Base-by-base conservation (phyloP, 1,140 invertebrate genomes). In the Lasioglossum baleicum region DNA sequence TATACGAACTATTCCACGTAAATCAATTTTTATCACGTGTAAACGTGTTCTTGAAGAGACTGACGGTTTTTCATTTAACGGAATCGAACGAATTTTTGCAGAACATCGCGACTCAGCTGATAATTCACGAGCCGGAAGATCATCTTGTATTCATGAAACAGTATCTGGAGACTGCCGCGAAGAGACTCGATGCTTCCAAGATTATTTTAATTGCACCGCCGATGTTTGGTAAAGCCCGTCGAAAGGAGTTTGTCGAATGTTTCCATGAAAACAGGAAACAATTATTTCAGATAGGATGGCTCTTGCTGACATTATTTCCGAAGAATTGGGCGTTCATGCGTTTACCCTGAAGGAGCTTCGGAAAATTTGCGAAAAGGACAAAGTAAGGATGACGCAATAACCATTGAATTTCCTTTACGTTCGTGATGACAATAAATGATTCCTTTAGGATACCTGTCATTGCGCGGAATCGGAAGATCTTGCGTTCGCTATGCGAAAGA, bases 1-100 rank as follows among this genome's bases (percentile, higher is more conserved):
- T 94, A 82, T 93, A 93, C 61, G 93, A 94, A 89, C 83, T 94
- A 11, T 94, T 94, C 85, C 89, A 94, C 73, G 93, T 93, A 87
- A 84, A 70, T 85, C 48, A 31, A 56, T 35, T 56, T 65, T 66
- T 63, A 4, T 20, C 6, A 48, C 2, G 44, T 11, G 13, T 48
- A 48, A 44, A 44, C 7, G 7, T 48, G 0, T 11, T 48, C 1
- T 48, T 11, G 8, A 11, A 48, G 44, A 11, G 44, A 10, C 13
- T 48, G 8, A 48, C 44, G 10, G 3, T 48, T 48, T 48, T 48
- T 48, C 44, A 48, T 48, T 48, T 48, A 48, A 1, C 44, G 44
- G 8, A 13, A 3, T 48, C 10, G 10, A 48, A 48, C 8, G 10
- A 48, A 48, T 48, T 70, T 80, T 44, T 64, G 51, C 68, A 93